Conservation (phyloP, 2,797 vertebrate genomes). For the Lagothrix lagotricha region DNA sequence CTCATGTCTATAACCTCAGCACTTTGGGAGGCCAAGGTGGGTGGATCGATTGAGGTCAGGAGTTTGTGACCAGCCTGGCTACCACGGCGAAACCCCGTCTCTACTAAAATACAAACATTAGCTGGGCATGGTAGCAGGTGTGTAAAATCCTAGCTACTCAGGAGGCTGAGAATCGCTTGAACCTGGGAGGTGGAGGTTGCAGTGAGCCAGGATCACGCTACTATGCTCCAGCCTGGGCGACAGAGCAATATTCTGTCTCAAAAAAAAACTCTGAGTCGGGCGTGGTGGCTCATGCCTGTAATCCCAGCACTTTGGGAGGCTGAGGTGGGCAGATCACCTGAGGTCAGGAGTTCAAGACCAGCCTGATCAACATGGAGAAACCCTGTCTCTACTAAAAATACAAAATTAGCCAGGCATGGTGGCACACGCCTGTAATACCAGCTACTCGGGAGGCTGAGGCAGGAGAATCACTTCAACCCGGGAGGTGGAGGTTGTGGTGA, state of each 20-base stretch:
- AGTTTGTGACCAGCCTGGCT: neutral
- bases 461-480: neutral
- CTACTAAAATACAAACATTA: neutral
- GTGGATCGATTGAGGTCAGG: neutral
- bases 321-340: no score
- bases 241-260: neutral
- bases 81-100: neutral
- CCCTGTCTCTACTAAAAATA: no score
- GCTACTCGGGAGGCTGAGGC: neutral
- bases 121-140: neutral
- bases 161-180: neutral
- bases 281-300: no score
- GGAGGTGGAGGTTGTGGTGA: neutral
- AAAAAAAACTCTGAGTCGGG: neutral
- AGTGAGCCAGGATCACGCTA: neutral
- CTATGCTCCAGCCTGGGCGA: neutral
- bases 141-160: neutral
- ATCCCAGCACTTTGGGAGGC: no score
- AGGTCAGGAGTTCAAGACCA: no score
- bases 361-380: no score
- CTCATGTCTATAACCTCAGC: neutral
- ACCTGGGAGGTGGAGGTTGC: neutral
- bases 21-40: neutral
- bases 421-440: neutral
- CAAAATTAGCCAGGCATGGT: no score